Evolutionary conservation across 2,113 vertebrate species (phyloP).

Genomic region (Trachemys scripta): DNA sequence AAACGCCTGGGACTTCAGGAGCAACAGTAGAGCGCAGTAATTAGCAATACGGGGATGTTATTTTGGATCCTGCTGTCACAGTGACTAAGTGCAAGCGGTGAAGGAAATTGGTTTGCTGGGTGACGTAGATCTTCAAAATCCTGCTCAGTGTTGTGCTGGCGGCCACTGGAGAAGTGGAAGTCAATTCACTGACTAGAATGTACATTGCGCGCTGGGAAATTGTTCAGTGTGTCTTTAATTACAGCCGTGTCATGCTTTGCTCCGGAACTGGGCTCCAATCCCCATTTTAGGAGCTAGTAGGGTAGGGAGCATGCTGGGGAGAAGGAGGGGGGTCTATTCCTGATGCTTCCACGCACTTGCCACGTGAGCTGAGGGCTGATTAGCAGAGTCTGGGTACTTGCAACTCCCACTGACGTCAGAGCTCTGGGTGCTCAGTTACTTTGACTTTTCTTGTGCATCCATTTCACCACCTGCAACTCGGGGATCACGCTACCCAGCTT

Average conservation of each 20-base stretch:
- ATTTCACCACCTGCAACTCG: background rate
- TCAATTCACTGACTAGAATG: background rate
- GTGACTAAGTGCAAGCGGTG: background rate
- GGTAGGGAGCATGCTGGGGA: too few species aligned
- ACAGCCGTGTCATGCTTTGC: too few species aligned
- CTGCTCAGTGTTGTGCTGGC: background rate
- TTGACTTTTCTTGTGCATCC: background rate
- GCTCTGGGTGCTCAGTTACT: background rate
- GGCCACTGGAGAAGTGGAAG: background rate
- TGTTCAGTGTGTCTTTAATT: rapidly evolving
- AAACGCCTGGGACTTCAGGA: too few species aligned
- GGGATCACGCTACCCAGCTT: background rate
- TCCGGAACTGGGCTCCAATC: background rate
- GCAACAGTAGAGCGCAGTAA: rapidly evolving
- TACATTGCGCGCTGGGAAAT: background rate
- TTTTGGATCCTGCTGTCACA: background rate
- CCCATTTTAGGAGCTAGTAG: background rate
- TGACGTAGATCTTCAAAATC: background rate
- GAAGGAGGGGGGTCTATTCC: background rate
- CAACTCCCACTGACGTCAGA: background rate
- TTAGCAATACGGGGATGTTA: background rate
- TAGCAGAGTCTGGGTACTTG: too few species aligned
- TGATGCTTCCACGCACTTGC: background rate
- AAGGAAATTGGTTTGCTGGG: background rate
- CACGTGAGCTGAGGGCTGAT: background rate